Conservation (phyloP, 2,797 vertebrate species). For the Rhyacichthys aspro region DNA sequence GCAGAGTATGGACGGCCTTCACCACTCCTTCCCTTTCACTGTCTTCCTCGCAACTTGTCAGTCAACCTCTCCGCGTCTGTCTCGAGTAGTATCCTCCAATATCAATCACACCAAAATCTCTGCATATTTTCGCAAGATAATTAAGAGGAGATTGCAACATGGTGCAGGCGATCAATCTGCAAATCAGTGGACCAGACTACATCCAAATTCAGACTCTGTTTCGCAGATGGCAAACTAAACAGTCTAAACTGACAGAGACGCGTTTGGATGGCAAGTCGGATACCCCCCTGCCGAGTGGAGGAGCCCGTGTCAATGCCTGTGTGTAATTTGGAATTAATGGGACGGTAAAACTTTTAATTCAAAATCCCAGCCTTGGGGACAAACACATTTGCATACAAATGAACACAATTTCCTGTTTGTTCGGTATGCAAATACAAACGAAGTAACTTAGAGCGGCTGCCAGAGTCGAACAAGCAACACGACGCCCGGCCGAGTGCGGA, state of each 20-base stretch:
- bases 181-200: slow-evolving; percentile 74
- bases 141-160: slow-evolving; percentile 71
- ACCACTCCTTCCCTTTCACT: slow-evolving; percentile 48
- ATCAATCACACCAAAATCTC: slow-evolving; percentile 77
- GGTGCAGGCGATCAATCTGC: slow-evolving; percentile 77
- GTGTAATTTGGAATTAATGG: slow-evolving; percentile 87
- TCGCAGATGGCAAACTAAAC: slow-evolving; percentile 80
- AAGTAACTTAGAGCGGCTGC: slow-evolving; percentile 68
- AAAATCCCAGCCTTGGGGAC: slow-evolving; percentile 84
- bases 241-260: slow-evolving; percentile 71
- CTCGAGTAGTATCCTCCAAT: slow-evolving; percentile 65
- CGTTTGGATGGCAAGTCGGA: slow-evolving; percentile 65
- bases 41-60: slow-evolving; percentile 67
- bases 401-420: slow-evolving; percentile 88
- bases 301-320: slow-evolving; percentile 74
- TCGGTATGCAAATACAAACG: slow-evolving; percentile 82
- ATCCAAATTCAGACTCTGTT: slow-evolving; percentile 63
- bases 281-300: slow-evolving; percentile 67
- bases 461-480: slow-evolving; percentile 57
- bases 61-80: slow-evolving; percentile 72
- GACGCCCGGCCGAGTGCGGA: slow-evolving; percentile 40
- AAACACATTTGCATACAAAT: slow-evolving; percentile 89
- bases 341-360: slow-evolving; percentile 87
- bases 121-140: slow-evolving; percentile 73
- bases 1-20: slow-evolving; percentile 62